Conservation (phyloP, 2,888 invertebrate species). For the Agrotis clavis region DNA sequence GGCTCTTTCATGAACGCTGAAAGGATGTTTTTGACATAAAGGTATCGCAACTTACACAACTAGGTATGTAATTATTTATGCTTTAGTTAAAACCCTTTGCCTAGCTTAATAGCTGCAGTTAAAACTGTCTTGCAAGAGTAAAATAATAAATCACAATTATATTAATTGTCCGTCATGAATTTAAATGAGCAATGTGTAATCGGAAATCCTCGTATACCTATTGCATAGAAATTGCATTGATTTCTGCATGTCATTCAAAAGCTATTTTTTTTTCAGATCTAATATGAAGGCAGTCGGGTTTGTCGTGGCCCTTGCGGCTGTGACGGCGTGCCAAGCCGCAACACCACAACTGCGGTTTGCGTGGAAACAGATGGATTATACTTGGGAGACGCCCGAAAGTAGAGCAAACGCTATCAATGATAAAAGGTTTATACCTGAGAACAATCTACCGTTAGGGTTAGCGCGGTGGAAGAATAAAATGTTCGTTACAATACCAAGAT, state of each 20-base stretch:
- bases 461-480: conserved; percentile 94
- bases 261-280: conserved; percentile 65
- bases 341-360: conserved; percentile 92
- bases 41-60: conserved; percentile 29
- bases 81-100: conserved; percentile 21
- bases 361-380: conserved; percentile 93
- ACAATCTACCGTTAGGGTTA: conserved; percentile 94
- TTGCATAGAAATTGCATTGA: conserved; percentile 11
- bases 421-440: conserved; percentile 91
- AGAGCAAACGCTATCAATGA: conserved; percentile 92
- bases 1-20: conserved; percentile 2
- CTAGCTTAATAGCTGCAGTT: conserved; percentile 20
- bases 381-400: conserved; percentile 92
- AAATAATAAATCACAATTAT: conserved; percentile 43
- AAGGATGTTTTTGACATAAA: conserved; percentile 23
- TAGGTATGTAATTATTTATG: background rate
- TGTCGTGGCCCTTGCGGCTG: conserved; percentile 75
- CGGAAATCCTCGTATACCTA: conserved; percentile 18
- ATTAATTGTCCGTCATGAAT: conserved; percentile 42
- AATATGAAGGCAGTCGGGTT: conserved; percentile 78
- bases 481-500: conserved; percentile 93
- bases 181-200: conserved; percentile 36
- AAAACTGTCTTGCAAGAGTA: conserved; percentile 33
- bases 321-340: conserved; percentile 80
- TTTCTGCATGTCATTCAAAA: conserved; percentile 8